phyloP scores from a whole-genome alignment of 2,113 vertebrate species.

The Rhynchomys soricoides region DNA sequence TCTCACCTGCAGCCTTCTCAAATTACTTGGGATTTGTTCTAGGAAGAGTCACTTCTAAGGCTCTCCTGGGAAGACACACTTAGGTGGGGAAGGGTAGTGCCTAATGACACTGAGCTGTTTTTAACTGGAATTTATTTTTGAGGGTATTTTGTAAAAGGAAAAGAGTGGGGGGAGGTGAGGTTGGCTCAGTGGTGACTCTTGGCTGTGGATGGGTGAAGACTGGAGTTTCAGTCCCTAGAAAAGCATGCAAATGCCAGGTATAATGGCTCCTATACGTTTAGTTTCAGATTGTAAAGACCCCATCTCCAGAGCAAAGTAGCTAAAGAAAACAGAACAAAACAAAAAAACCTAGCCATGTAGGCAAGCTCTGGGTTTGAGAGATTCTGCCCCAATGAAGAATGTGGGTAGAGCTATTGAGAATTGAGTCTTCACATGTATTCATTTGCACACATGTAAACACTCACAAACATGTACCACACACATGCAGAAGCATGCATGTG shows the following conservation, averaged over 20 bases:
- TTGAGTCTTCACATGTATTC: neutral
- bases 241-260: neutral
- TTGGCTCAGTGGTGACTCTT: neutral
- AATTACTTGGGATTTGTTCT: neutral
- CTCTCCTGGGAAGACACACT: neutral
- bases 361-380: neutral
- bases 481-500: neutral
- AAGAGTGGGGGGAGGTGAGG: neutral
- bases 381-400: neutral
- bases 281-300: neutral
- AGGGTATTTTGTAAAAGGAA: conserved; percentile 10
- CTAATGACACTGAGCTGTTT: neutral
- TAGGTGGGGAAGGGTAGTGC: neutral
- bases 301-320: neutral
- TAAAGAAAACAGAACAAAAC: neutral
- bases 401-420: neutral
- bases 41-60: neutral
- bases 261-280: neutral
- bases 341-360: neutral
- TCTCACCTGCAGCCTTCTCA: neutral
- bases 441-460: neutral
- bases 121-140: neutral
- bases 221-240: neutral
- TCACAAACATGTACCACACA: neutral
- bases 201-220: neutral